Base-by-base conservation (phyloP, 1,140 invertebrate species). In the Drosophila fuyamai region DNA sequence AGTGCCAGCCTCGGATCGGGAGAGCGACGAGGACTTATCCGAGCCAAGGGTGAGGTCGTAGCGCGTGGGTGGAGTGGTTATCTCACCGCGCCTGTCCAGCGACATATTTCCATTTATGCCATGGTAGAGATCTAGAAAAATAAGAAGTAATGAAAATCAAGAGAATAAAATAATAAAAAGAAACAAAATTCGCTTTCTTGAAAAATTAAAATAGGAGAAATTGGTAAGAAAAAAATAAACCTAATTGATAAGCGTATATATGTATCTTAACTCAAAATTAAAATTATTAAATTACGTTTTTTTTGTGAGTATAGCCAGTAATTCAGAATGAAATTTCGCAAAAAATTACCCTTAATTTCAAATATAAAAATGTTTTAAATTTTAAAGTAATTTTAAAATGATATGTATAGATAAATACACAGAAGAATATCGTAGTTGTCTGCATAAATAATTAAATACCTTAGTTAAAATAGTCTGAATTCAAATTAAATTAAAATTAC, bases 41-140 rank as follows among this genome's bases (percentile, higher is more conserved):
- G 92, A 92, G 4, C 92, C 86, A 50, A 92, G 23, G 1, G 92
- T 92, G 27, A 92, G 80, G 76, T 92, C 92, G 54, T 92, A 92
- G 7, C 91, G 83, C 53, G 77, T 85, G 32, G 84, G 79, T 5
- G 82, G 72, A 57, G 84, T 77, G 13, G 50, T 73, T 16, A 92
- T 78, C 40, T 92, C 91, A n/a, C 91, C 91, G 9, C 92, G 86
- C 5, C 92, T 81, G 79, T 92, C 92, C 63, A 92, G 66, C 16
- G 92, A 92, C 81, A 92, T 91, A 13, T 92, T 92, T 40, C 92
- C 92, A 74, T 92, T 92, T 60, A 92, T 92, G 41, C 92, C 92
- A 71, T 92, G 84, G 51, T 92, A 92, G 4, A 81, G 84, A 68
- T 91, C 89, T 91, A 29, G 9, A 46, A 66, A 16, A 9, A 5